A percentile compares a stretch with the other conserved stretches of the same genome.
Conservation (phyloP, 2,797 vertebrate species). For the Ctenopoma kingsleyae region DNA sequence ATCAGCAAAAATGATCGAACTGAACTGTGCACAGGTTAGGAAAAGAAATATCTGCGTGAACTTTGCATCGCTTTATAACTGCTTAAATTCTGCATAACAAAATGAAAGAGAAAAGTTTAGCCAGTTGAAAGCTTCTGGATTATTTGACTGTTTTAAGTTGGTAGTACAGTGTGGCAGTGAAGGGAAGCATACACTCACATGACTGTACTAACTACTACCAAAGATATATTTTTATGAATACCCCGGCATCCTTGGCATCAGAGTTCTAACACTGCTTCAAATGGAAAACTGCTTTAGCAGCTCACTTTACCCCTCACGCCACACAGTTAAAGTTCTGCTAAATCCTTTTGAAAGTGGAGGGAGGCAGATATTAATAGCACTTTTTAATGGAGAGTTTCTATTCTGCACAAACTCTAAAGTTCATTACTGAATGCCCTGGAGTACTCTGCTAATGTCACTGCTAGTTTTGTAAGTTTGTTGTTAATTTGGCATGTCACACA, state of each 20-base stretch:
- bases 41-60: neutral
- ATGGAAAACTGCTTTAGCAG: conserved; percentile 57
- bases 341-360: conserved; percentile 41
- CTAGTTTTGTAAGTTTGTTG: neutral
- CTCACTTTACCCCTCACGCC: conserved; percentile 28
- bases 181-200: neutral
- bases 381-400: conserved; percentile 36
- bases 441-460: conserved; percentile 12
- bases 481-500: conserved; percentile 1
- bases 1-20: neutral
- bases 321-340: conserved; percentile 49
- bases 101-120: neutral
- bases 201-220: neutral
- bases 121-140: neutral
- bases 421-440: conserved; percentile 11
- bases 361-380: conserved; percentile 55
- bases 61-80: neutral
- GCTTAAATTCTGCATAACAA: neutral
- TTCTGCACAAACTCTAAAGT: conserved; percentile 30
- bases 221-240: conserved; percentile 33
- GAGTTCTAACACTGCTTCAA: conserved; percentile 35
- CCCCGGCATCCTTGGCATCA: conserved; percentile 2
- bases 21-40: neutral
- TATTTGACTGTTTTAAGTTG: neutral
- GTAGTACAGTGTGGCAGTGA: neutral